Conservation (phyloP, 30 jellyfish, hydroid and myxozoan genomes). For the Chironex yamaguchii region DNA sequence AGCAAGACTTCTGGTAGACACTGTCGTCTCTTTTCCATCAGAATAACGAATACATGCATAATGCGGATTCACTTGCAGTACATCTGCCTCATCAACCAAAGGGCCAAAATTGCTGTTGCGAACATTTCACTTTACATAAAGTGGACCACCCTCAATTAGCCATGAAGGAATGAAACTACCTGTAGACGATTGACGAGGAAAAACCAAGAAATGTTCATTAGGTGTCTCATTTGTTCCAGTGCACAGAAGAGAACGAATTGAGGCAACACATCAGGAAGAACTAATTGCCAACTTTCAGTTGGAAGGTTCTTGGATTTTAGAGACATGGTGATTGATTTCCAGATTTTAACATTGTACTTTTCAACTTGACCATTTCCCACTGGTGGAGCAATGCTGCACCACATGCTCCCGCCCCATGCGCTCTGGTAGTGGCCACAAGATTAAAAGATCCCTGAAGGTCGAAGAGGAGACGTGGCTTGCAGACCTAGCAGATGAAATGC, state of each 20-base stretch:
- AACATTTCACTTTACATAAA: conserved; percentile 7
- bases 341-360: conserved; percentile 37
- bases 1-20: conserved; percentile 39
- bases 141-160: conserved; percentile 15
- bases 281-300: conserved; percentile 10
- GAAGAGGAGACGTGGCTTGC: too few species aligned
- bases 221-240: conserved; percentile 66
- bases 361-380: conserved; percentile 43
- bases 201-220: conserved; percentile 5
- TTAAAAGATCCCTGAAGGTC: too few species aligned
- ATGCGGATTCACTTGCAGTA: conserved; percentile 17
- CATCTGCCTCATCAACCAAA: conserved; percentile 37
- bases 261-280: conserved; percentile 59
- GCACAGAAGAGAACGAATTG: conserved; percentile 35
- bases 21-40: conserved; percentile 20
- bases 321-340: conserved; percentile 29
- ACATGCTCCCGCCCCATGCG: too few species aligned
- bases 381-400: too few species aligned
- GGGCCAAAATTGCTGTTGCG: conserved; percentile 39
- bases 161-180: conserved; percentile 32
- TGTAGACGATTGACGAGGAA: conserved; percentile 16
- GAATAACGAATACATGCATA: conserved; percentile 28
- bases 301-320: conserved; percentile 39
- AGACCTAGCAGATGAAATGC: too few species aligned
- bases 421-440: too few species aligned